phyloP scores from a whole-genome alignment of 1,140 invertebrate species.

The Aradophagus sp. region DNA sequence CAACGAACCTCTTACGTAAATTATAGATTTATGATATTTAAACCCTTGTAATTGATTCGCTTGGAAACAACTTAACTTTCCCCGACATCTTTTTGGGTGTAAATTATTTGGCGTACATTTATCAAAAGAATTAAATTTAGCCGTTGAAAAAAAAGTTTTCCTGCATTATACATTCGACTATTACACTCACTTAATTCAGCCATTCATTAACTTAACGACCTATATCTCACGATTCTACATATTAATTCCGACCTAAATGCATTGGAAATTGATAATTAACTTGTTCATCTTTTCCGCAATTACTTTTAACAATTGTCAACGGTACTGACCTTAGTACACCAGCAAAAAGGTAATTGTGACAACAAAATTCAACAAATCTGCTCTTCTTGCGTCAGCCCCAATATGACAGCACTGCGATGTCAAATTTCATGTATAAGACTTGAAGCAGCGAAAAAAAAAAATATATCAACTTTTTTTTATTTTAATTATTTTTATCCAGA shows the following conservation, averaged over 20 bases:
- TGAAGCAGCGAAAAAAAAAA: too few relatives aligned
- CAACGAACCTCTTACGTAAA: constrained; percentile 8
- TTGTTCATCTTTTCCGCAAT: constrained; percentile 59
- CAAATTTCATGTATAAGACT: too few relatives aligned
- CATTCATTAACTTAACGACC: constrained; percentile 14
- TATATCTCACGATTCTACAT: too few relatives aligned
- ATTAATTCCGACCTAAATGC: too few relatives aligned
- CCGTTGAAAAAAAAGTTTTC: neutral
- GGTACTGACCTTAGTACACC: constrained; percentile 66
- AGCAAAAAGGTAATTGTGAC: constrained; percentile 68
- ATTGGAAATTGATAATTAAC: too few relatives aligned
- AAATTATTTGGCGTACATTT: neutral
- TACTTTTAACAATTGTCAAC: constrained; percentile 62
- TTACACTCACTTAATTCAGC: constrained; percentile 8
- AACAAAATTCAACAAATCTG: constrained; percentile 53
- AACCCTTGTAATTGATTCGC: too few relatives aligned
- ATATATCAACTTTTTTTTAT: too few relatives aligned
- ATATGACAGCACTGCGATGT: constrained; percentile 57
- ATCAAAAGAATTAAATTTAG: neutral
- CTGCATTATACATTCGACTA: constrained; percentile 2
- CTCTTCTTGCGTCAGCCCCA: constrained; percentile 59
- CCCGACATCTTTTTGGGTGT: constrained; percentile 14
- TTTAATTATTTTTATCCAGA: too few relatives aligned
- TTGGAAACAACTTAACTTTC: too few relatives aligned
- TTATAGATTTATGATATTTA: constrained; percentile 18